A percentile compares a stretch with the other conserved stretches of the same genome.
phyloP scores from a whole-genome alignment of 2,113 vertebrate genomes.

The Xiphophorus couchianus region DNA sequence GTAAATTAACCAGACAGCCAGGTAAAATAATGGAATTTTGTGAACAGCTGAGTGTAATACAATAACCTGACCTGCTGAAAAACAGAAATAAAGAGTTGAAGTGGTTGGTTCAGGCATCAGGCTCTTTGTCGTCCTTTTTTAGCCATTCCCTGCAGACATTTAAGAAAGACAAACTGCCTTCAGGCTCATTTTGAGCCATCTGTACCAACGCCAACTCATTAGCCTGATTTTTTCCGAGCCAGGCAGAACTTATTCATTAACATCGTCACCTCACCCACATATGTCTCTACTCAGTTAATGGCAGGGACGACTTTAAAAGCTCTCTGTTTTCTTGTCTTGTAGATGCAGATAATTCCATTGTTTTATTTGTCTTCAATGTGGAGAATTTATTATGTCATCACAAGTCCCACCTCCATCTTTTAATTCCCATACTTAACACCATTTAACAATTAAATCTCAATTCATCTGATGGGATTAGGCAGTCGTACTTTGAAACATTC shows the following conservation, averaged over 20 bases:
- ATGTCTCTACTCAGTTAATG: conserved; percentile 4
- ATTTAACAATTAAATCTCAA: too few relatives aligned
- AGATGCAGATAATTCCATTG: neutral
- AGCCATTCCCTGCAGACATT: conserved; percentile 52
- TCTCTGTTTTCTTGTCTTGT: neutral
- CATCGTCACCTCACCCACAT: conserved; percentile 32
- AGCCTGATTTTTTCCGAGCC: conserved; percentile 48
- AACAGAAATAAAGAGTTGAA: conserved; percentile 25
- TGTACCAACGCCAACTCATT: conserved; percentile 49
- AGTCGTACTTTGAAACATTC: too few relatives aligned
- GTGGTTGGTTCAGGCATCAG: conserved; percentile 10
- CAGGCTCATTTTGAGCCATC: conserved; percentile 50
- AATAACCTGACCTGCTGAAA: neutral
- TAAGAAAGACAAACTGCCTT: conserved; percentile 23
- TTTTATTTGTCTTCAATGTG: neutral
- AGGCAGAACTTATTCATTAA: conserved; percentile 33
- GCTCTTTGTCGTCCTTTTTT: conserved; percentile 46
- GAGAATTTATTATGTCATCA: neutral
- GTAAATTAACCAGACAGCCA: conserved; percentile 27
- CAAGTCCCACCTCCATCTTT: neutral
- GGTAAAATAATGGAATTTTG: conserved; percentile 15
- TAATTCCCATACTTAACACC: too few relatives aligned
- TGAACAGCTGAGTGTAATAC: conserved; percentile 6
- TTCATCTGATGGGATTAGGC: too few relatives aligned
- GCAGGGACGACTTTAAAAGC: conserved; percentile 8